phyloP scores from a whole-genome alignment of 2,113 vertebrate species.

The Bettongia penicillata region DNA sequence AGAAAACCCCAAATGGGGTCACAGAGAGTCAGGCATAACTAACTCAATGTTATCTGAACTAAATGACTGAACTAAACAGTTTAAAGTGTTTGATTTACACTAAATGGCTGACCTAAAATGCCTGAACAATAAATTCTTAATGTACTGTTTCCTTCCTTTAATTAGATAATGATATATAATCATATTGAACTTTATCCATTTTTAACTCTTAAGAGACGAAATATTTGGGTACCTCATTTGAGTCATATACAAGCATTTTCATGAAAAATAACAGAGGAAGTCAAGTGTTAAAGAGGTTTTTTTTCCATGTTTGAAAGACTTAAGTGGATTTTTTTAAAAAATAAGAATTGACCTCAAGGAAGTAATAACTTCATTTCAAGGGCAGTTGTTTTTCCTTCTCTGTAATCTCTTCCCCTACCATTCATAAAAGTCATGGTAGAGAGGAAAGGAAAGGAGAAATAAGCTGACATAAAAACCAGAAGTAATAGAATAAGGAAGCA shows the following conservation, averaged over 20 bases:
- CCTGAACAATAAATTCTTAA: neutral
- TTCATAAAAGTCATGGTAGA: neutral
- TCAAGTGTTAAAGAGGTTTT: neutral
- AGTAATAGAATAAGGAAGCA: neutral
- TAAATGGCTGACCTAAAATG: too few relatives aligned
- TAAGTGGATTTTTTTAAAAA: neutral
- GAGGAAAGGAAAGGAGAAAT: neutral
- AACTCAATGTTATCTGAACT: too few relatives aligned
- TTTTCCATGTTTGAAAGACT: neutral
- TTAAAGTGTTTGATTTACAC: too few relatives aligned
- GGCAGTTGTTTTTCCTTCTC: neutral
- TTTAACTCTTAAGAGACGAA: neutral
- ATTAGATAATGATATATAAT: neutral
- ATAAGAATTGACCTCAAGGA: neutral
- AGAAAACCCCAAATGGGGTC: neutral
- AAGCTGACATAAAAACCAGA: neutral
- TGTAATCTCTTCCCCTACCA: neutral
- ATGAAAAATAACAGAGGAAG: neutral
- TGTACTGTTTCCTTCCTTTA: neutral
- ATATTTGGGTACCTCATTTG: neutral
- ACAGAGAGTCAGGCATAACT: neutral
- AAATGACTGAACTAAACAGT: too few relatives aligned
- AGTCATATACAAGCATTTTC: neutral
- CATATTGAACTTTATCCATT: neutral
- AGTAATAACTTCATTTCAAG: neutral